Base-by-base conservation (phyloP, 2,888 invertebrate species). In the Metellina segmentata region DNA sequence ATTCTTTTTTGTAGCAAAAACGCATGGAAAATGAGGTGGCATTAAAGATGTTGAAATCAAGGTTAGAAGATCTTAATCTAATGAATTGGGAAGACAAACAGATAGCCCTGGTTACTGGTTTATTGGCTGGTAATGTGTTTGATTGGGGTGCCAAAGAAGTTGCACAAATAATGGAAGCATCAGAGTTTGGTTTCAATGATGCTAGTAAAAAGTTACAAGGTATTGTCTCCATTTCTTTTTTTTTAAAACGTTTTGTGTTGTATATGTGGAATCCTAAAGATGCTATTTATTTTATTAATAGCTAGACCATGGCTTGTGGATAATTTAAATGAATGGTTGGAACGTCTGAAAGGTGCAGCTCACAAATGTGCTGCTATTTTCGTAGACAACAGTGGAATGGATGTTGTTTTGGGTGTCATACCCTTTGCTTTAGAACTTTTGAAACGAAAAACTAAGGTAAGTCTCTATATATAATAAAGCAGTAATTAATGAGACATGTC, bases 121-220 rank as follows among this genome's bases (percentile, higher is more conserved):
- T 95, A 7, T 94, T 95, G 75, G 95, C 95, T 1, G 98, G 99
- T 48, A 99, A 99, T 95, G 98, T 99, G 95, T 99, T 99, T 95
- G 99, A 99, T 95, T 99, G 98, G 98, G 99, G 99, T 85, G 98
- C 99, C 1, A 97, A 97, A 95, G 98, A 98, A 94, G 97, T 98
- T 5, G 97, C 97, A 20, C 96, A 96, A 94, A 96, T 99, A 93
- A 96, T 99, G 95, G 97, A 98, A 95, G 96, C 96, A 51, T 96
- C 96, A 51, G 96, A 96, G 93, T 97, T 98, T 95, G 97, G 97
- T 81, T 97, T 99, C 93, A 96, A 96, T 94, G 97, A 98, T 94
- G 99, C 99, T 6, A 95, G 97, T 94, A 96, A 96, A 16, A 97
- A 97, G 94, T 97, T 99, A 93, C 97, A 98, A 94, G 95, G 96